phyloP scores from a whole-genome alignment of 1,140 invertebrate genomes.

The Drosophila arizonae region DNA sequence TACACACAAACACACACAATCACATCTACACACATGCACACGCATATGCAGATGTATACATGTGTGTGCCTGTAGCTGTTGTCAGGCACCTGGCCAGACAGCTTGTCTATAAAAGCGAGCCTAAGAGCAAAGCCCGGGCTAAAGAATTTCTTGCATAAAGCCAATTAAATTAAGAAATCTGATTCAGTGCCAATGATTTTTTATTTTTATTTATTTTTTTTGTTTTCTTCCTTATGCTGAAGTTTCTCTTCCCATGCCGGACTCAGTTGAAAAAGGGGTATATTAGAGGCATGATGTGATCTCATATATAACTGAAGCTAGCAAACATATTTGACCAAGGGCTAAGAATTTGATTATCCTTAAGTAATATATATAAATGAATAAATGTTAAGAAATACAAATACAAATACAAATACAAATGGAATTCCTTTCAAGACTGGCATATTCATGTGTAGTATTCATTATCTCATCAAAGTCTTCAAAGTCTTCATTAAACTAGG shows the following conservation, averaged over 20 bases:
- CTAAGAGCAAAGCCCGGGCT: constrained; percentile 20
- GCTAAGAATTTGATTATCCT: no score
- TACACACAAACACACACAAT: constrained; percentile 10
- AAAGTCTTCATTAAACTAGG: no score
- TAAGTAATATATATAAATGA: no score
- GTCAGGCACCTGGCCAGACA: constrained; percentile 60
- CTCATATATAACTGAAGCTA: not conserved
- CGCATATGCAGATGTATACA: not conserved
- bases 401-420: no score
- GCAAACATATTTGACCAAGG: no score
- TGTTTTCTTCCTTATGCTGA: not conserved
- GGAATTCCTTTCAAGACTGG: no score
- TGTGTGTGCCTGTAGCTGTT: not conserved
- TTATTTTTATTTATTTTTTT: not conserved
- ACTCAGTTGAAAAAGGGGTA: not conserved
- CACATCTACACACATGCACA: not conserved
- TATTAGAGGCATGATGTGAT: not conserved
- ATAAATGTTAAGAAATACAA: no score
- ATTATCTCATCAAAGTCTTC: no score
- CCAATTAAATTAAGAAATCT: constrained; percentile 82
- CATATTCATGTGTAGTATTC: no score
- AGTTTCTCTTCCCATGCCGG: not conserved
- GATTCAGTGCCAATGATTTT: constrained; percentile 63
- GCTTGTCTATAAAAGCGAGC: constrained; percentile 70
- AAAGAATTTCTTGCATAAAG: constrained; percentile 77